Conservation (phyloP, 2,888 invertebrate genomes). For the Vesta saturnalis region DNA sequence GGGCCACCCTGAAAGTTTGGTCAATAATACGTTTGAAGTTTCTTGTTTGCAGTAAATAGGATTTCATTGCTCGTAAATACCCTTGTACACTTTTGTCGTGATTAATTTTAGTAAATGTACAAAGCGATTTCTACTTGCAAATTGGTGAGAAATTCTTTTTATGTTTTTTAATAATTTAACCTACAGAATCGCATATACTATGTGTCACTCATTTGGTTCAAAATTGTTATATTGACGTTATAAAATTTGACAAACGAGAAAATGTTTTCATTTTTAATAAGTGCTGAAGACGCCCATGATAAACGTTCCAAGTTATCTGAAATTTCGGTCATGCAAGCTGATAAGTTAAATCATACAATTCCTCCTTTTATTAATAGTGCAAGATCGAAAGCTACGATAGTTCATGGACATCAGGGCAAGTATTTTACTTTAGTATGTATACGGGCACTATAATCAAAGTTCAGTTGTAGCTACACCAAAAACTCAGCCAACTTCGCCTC, state of each 20-base stretch:
- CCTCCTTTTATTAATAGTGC: not conserved
- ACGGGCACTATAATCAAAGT: too few species aligned
- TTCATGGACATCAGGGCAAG: slow-evolving; percentile 8
- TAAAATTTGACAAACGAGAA: slow-evolving; percentile 35
- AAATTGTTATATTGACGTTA: slow-evolving; percentile 42
- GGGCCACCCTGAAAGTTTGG: slow-evolving; percentile 47
- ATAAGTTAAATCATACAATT: slow-evolving; percentile 2
- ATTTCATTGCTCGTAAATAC: slow-evolving; percentile 33
- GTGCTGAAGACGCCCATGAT: slow-evolving; percentile 33
- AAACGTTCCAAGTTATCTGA: slow-evolving; percentile 32
- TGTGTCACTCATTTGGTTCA: slow-evolving; percentile 34
- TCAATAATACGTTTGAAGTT: slow-evolving; percentile 46
- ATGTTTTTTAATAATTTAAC: not conserved
- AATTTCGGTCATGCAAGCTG: not conserved
- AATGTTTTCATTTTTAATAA: slow-evolving; percentile 47
- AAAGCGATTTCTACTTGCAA: not conserved
- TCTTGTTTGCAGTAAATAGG: slow-evolving; percentile 39
- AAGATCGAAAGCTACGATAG: not conserved
- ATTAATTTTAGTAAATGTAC: slow-evolving; percentile 25
- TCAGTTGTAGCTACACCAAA: not conserved
- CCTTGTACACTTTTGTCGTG: slow-evolving; percentile 27
- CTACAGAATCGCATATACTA: slow-evolving; percentile 9
- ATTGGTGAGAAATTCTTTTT: not conserved
- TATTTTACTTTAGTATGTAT: not conserved
- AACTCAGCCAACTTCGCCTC: slow-evolving; percentile 23